These are phyloP conservation scores for Leptopilina drosophilae DNA, from an alignment of 2,888 invertebrate genomes.

Conservation along the genomic window DNA sequence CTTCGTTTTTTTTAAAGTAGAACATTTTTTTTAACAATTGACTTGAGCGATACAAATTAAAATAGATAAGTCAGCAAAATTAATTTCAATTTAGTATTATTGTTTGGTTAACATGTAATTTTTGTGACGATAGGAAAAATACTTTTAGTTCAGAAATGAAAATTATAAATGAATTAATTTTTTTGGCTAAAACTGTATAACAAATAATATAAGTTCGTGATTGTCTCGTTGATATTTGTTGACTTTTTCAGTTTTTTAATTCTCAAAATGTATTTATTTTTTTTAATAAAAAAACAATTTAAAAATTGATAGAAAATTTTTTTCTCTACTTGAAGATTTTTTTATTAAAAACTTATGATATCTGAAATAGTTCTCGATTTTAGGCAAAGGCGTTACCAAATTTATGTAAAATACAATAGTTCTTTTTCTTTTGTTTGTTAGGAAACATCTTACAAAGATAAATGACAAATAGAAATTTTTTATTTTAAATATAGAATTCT, in stretches of 20 bases:
- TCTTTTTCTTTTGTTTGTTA: not conserved
- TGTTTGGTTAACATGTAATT: not conserved
- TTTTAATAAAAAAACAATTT: too few species aligned
- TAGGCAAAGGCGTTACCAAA: constrained; percentile 1
- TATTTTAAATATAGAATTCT: not conserved
- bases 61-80: not conserved
- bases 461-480: not conserved
- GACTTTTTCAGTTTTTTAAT: not conserved
- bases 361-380: not conserved
- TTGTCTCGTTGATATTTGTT: constrained; percentile 38
- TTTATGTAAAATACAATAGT: not conserved
- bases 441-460: not conserved
- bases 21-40: constrained; percentile 7
- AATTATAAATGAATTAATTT: not conserved
- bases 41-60: constrained; percentile 20
- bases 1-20: not conserved
- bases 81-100: too few species aligned
- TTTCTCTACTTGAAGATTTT: not conserved
- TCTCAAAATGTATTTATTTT: not conserved
- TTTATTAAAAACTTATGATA: not conserved
- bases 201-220: constrained; percentile 26
- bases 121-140: constrained; percentile 8
- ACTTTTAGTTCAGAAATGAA: constrained; percentile 36
- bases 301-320: not conserved
- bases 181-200: constrained; percentile 1